A percentile compares a stretch with the other conserved stretches of the same genome.
Conservation (phyloP, 2,888 invertebrate species). For the Helobdella robusta region DNA sequence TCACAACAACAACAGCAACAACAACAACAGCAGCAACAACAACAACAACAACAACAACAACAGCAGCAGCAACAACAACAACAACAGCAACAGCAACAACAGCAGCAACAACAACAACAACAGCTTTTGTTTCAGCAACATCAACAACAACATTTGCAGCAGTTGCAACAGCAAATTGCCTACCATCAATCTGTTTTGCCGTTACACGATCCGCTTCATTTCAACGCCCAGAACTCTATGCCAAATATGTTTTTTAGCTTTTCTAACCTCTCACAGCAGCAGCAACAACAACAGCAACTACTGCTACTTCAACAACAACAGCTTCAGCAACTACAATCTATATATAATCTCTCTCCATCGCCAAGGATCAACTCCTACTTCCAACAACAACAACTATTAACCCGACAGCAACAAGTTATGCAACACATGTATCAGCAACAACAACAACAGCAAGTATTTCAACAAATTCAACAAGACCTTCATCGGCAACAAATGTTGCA, state of each 20-base stretch:
- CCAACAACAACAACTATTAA: no score
- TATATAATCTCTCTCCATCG: no score
- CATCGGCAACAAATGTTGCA: no score
- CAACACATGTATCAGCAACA: no score
- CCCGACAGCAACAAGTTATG: no score
- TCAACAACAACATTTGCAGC: not conserved
- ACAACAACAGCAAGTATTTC: no score
- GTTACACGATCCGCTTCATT: not conserved
- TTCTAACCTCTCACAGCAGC: not conserved
- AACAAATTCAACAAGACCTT: no score
- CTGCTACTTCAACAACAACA: no score
- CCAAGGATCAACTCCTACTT: no score
- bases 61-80: not conserved
- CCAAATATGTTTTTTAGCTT: not conserved
- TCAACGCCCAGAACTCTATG: not conserved
- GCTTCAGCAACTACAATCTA: no score
- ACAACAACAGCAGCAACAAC: not conserved
- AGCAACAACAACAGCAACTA: not conserved
- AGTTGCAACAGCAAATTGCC: not conserved
- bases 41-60: not conserved
- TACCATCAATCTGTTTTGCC: not conserved
- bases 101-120: slow-evolving; percentile 16
- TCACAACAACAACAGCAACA: not conserved
- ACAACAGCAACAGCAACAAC: slow-evolving; percentile 2
- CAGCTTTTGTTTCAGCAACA: not conserved